Evolutionary conservation across 2,888 invertebrate species (phyloP), one percentile per base, ranked within the genome.

Genomic region (Drosophila anomalata): DNA sequence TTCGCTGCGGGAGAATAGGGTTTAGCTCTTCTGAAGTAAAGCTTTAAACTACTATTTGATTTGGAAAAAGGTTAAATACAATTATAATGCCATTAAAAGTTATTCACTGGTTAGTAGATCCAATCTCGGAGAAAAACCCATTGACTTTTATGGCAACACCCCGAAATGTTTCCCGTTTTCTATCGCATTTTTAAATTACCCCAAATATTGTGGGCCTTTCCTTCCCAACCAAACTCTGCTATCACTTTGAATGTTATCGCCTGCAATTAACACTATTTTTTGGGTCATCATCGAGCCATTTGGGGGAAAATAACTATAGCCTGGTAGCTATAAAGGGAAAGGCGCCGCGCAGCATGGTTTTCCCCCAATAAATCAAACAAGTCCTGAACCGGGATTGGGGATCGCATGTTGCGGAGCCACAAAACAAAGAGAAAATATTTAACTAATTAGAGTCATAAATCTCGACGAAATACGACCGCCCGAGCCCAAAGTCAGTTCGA

Each of bases 401-500:
- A 60, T 77, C 61, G 81, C 83, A 79, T 81, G 83, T 72, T 53
- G 29, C 20, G 44, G 17, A 46, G 67, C 72, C 76, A 76, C 82
- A 72, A 76, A 67, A 65, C 56, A 65, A 67, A 42, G 48, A 33
- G 62, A 56, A 46, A 69, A 59, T 48, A 68, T 67, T 66, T 75
- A 74, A 72, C 80, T 83, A 81, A 81, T 81, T 81, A 81, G 69
- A 66, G 71, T 67, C 77, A 83, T 80, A 82, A 81, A 81, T 81
- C 77, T 75, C 42, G 46, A 60, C 59, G n/a, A 65, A 70, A 71
- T 63, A 70, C 68, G 65, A 57, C 52, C 52, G 41, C 33, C 65
- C 47, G 65, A 55, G 24, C 53, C 51, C 47, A 53, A 54, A 69
- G 48, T 63, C 33, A 47, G 33, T n/a, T 31, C 48, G 48, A 57